A percentile compares a stretch with the other conserved stretches of the same genome.
Conservation (phyloP, 2,888 invertebrate genomes). For the Phymatocera aterrima region DNA sequence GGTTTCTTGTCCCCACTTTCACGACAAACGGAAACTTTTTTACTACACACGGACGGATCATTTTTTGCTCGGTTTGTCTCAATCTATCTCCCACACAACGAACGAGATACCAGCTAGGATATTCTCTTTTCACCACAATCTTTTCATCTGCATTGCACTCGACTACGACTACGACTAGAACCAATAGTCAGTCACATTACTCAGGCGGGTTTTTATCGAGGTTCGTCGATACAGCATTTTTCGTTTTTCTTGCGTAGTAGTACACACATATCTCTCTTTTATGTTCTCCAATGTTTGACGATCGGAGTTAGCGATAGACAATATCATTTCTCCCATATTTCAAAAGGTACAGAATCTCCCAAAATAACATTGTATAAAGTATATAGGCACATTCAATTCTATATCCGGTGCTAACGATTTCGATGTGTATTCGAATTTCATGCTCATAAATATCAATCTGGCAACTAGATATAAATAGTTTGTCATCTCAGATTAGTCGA, state of each 20-base stretch:
- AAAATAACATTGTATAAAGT: neutral
- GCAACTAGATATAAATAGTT: too few species aligned
- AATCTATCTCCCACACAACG: conserved; percentile 32
- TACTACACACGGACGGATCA: conserved; percentile 25
- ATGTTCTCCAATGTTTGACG: conserved; percentile 14
- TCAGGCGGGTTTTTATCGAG: conserved; percentile 30
- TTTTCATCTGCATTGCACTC: conserved; percentile 37
- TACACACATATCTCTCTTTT: neutral
- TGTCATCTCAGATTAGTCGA: too few species aligned
- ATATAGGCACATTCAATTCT: too few species aligned
- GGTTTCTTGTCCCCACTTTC: conserved; percentile 29
- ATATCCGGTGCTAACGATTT: neutral
- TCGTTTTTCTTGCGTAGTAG: conserved; percentile 9
- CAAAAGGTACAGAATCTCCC: neutral
- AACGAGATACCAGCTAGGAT: conserved; percentile 20
- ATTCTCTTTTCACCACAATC: conserved; percentile 35
- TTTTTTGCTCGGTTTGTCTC: conserved; percentile 42
- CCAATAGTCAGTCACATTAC: conserved; percentile 32
- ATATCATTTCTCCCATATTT: neutral
- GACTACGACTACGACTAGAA: conserved; percentile 24
- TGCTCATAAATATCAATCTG: neutral
- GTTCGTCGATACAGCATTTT: neutral
- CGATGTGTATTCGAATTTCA: neutral
- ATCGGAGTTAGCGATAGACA: neutral
- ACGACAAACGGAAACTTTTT: conserved; percentile 44